Evolutionary conservation across 2,113 vertebrate species (phyloP).

Genomic region (Phylloscopus trochiloides): DNA sequence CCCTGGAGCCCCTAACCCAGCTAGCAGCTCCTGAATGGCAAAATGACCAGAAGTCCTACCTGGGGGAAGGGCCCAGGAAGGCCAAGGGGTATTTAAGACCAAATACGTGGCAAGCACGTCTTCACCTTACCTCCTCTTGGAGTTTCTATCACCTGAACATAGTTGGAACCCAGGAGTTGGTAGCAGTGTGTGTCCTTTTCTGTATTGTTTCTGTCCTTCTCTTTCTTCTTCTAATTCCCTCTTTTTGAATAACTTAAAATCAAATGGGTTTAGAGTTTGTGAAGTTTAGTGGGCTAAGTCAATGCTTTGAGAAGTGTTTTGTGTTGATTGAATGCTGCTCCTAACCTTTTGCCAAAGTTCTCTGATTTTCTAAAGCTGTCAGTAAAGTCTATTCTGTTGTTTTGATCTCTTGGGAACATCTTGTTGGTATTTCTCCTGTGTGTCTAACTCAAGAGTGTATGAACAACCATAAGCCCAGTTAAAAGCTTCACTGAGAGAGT

Average conservation of each 20-base stretch:
- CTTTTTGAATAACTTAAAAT: not conserved
- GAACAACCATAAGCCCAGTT: not conserved
- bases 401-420: not conserved
- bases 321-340: not conserved
- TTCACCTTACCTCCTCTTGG: not conserved
- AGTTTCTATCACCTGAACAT: not conserved
- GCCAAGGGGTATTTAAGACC: not conserved
- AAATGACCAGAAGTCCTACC: not conserved
- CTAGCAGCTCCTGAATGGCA: not conserved
- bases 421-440: not conserved
- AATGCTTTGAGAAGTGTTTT: not conserved
- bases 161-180: not conserved
- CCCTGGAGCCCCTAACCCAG: not conserved
- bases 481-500: not conserved
- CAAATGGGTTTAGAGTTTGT: not conserved
- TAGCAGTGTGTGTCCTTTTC: not conserved
- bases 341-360: not conserved
- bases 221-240: not conserved
- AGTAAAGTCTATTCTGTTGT: not conserved
- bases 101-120: accelerated
- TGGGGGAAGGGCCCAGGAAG: not conserved
- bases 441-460: not conserved
- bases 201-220: accelerated
- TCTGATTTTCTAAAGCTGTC: not conserved
- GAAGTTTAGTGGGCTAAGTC: not conserved